Evolutionary conservation across 2,888 invertebrate species (phyloP).

Genomic region (Spodoptera exigua): DNA sequence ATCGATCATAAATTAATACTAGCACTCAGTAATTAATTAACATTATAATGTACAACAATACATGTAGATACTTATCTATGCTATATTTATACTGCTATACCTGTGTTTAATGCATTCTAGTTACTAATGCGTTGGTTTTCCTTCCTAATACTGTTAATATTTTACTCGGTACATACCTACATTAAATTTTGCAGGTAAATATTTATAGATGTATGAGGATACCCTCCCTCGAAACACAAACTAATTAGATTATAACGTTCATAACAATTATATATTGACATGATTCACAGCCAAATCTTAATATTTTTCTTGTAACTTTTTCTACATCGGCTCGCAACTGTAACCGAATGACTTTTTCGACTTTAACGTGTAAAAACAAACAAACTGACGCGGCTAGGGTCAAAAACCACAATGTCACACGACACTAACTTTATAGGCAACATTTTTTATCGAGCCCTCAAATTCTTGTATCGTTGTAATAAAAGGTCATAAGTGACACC

Average conservation of each 20-base stretch:
- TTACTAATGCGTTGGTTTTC: slow-evolving; percentile 8
- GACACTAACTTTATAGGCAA: slow-evolving; percentile 32
- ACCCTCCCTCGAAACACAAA: not conserved
- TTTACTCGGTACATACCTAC: not conserved
- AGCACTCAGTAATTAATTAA: slow-evolving; percentile 17
- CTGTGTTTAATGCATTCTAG: slow-evolving; percentile 4
- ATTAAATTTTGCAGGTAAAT: not conserved
- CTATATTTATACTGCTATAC: slow-evolving; percentile 2
- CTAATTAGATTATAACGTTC: not conserved
- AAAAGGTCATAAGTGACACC: slow-evolving; percentile 57
- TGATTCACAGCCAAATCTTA: slow-evolving; percentile 1
- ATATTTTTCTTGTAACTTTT: slow-evolving; percentile 12
- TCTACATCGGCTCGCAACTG: slow-evolving; percentile 18
- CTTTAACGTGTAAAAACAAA: slow-evolving; percentile 39
- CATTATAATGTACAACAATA: slow-evolving; percentile 1
- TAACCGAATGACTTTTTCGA: slow-evolving; percentile 34
- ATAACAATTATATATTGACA: not conserved
- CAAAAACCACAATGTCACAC: slow-evolving; percentile 56
- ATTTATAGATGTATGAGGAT: too few species aligned
- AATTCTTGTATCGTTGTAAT: slow-evolving; percentile 17
- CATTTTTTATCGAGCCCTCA: slow-evolving; percentile 31
- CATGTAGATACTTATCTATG: slow-evolving; percentile 9
- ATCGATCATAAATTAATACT: slow-evolving; percentile 32
- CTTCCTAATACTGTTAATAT: slow-evolving; percentile 10
- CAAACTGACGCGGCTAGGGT: slow-evolving; percentile 31